Evolutionary conservation across 1,140 invertebrate species (phyloP).

Genomic region (Papilio helenus): DNA sequence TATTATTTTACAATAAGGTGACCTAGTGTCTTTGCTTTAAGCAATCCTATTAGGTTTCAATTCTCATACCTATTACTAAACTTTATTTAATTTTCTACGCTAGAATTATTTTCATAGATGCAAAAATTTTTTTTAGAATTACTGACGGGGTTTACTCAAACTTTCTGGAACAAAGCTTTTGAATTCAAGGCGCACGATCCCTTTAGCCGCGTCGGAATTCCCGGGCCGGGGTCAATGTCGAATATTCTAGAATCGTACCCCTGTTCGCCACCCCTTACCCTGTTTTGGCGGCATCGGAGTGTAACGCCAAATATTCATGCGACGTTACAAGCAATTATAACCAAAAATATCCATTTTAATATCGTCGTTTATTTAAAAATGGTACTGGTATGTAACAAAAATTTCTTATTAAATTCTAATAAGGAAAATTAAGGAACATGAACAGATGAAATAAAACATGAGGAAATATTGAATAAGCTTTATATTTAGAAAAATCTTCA

Average conservation of each 20-base stretch:
- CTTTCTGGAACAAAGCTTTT: background rate
- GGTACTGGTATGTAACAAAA: too few species aligned
- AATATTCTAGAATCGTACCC: conserved; percentile 1
- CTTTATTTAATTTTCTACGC: background rate
- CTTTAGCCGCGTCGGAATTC: background rate
- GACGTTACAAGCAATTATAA: background rate
- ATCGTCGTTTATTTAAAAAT: too few species aligned
- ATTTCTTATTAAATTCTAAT: too few species aligned
- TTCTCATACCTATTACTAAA: background rate
- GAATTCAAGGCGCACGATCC: background rate
- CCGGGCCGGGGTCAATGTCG: conserved; percentile 3
- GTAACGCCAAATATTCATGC: background rate
- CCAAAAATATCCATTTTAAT: background rate
- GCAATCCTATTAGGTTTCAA: background rate
- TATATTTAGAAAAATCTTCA: conserved; percentile 61
- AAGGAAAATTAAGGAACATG: background rate
- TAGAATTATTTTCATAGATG: background rate
- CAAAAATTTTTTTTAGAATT: too few species aligned
- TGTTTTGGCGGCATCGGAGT: background rate
- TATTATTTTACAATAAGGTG: background rate
- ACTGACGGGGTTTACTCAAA: background rate
- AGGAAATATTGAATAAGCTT: conserved; percentile 54
- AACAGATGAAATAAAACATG: conserved; percentile 47
- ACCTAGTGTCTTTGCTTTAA: background rate
- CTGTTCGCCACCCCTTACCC: background rate